These are phyloP conservation scores for Crocidura indochinensis DNA, from an alignment of 2,797 vertebrate genomes.

Conservation along the genomic window DNA sequence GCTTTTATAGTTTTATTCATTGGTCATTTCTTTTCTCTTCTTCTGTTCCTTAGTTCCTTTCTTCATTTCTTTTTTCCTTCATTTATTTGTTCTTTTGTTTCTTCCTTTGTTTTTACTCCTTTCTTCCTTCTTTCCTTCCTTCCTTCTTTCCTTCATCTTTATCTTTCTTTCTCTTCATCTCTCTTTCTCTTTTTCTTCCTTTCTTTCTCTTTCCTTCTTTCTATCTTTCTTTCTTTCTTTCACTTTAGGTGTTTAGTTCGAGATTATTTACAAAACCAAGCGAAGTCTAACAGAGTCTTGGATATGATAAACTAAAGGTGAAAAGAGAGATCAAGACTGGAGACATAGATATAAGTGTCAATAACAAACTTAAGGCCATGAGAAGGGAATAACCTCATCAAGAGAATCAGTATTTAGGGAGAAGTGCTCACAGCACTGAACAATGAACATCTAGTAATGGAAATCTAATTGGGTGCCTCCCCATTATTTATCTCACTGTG, in stretches of 20 bases:
- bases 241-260: neutral
- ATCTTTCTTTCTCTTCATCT: neutral
- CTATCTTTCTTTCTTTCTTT: neutral
- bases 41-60: too few species aligned
- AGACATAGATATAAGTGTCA: neutral
- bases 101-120: too few species aligned
- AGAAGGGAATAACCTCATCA: too few species aligned
- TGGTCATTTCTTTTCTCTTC: neutral
- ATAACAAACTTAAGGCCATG: neutral
- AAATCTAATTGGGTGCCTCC: neutral
- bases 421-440: neutral
- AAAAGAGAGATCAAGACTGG: neutral
- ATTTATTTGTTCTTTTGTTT: too few species aligned
- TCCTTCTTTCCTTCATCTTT: neutral
- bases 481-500: neutral
- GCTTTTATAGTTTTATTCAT: neutral
- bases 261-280: neutral
- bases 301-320: neutral
- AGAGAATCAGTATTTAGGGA: neutral
- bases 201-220: neutral
- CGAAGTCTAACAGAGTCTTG: neutral
- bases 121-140: neutral
- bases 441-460: neutral
- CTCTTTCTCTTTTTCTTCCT: neutral
- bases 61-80: too few species aligned